Base-by-base conservation (phyloP, 2,888 invertebrate genomes). In the Caenorhabditis sp. region DNA sequence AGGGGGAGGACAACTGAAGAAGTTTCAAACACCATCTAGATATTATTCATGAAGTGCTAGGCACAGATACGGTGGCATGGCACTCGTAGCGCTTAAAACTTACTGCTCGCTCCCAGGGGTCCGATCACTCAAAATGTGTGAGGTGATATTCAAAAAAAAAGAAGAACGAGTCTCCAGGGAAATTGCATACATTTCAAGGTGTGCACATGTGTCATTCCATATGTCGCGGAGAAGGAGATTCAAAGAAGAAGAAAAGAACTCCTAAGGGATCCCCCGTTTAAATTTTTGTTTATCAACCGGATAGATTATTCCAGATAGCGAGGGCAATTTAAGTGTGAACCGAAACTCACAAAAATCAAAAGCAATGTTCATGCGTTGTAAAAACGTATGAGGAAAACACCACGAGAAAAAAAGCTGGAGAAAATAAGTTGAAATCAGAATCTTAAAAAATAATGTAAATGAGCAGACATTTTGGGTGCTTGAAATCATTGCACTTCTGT, bases 11-110 rank as follows among this genome's bases (percentile, higher is more conserved):
- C 24, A 37, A 50, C 51, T 18, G 61, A 15, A 50, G 24, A 65
- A 67, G 76, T 61, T 61, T 67, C 76, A 76, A 76, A 76, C 76
- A 76, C 60, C 76, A 76, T 67, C 67, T 32, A 28, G 61, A 76
- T 67, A 76, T 76, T 76, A 67, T 76, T 76, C 76, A 76, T 76
- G 76, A 76, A 76, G 60, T 76, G 60, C 67, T 53, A 44, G 60
- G 58, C 65, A 67, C 60, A 65, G 65, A 74, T 76, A 76, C 76
- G 76, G 76, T 67, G 67, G 51, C 65, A 28, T 28, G 44, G 55
- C 55, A 56, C 71, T 55, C 20, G 44, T 47, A 22, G 26, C 35
- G 11, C 51, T 13, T 58, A n/a, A 50, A 24, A 60, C 60, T 24
- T 51, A 24, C 35, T 47, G 18, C 22, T 8, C n/a, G 55, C 1